These are phyloP conservation scores for Bagarius yarrelli DNA, from an alignment of 2,113 vertebrate species.

Conservation along the genomic window DNA sequence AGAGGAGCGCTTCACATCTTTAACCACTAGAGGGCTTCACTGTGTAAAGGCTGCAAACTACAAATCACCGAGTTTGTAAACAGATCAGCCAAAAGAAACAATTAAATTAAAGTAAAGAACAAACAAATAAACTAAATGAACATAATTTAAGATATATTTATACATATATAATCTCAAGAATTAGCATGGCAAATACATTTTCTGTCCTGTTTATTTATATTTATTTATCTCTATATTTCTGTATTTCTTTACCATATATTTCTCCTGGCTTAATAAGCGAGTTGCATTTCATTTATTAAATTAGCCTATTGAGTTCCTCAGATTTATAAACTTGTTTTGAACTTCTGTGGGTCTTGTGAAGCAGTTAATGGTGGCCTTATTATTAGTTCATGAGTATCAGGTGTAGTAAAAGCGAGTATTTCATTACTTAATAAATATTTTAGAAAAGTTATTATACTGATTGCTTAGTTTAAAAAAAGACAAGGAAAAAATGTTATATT, in stretches of 20 bases:
- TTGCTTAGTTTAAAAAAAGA: too few species aligned
- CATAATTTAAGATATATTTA: neutral
- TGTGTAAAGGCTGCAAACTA: neutral
- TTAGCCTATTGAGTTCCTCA: neutral
- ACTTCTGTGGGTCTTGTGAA: neutral
- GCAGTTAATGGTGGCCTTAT: neutral
- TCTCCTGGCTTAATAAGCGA: neutral
- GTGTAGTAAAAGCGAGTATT: neutral
- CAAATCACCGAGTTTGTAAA: neutral
- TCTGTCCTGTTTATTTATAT: neutral
- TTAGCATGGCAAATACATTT: neutral
- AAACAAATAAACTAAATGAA: neutral
- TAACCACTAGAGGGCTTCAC: neutral
- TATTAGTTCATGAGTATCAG: neutral
- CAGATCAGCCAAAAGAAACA: neutral
- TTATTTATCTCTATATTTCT: neutral
- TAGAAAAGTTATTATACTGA: too few species aligned
- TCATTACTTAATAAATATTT: neutral
- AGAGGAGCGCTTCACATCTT: neutral
- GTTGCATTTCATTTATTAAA: neutral
- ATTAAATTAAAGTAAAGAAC: neutral
- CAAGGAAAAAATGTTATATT: too few species aligned
- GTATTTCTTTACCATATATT: neutral
- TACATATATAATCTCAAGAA: neutral
- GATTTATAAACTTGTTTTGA: slow-evolving; percentile 4